phyloP scores from a whole-genome alignment of 2,888 invertebrate species.

The Syrphus vitripennis region DNA sequence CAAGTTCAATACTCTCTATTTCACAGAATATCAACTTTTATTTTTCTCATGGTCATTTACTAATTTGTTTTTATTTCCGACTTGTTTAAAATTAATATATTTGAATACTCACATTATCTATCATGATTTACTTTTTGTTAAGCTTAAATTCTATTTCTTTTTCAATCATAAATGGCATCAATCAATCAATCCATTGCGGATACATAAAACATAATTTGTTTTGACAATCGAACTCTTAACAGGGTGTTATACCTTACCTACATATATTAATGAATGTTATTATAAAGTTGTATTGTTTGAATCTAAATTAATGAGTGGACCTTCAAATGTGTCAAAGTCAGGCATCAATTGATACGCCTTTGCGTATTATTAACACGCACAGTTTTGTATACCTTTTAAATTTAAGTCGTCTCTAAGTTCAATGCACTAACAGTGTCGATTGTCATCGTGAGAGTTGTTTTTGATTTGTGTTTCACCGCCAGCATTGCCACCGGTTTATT shows the following conservation, averaged over 20 bases:
- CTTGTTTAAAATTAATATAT: neutral
- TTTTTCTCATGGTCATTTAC: neutral
- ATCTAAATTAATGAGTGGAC: constrained; percentile 21
- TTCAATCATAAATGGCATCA: constrained; percentile 12
- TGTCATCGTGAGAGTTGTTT: neutral
- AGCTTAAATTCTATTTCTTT: constrained; percentile 8
- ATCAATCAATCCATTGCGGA: constrained; percentile 20
- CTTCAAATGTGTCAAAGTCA: constrained; percentile 67
- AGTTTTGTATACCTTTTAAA: neutral
- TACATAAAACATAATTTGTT: neutral
- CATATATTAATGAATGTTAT: no score
- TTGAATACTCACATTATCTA: neutral
- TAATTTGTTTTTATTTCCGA: neutral
- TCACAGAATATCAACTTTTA: no score
- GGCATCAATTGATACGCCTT: constrained; percentile 22
- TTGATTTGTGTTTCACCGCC: neutral
- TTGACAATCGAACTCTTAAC: constrained; percentile 11
- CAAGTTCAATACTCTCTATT: no score
- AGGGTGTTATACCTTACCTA: constrained; percentile 1
- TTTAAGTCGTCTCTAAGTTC: constrained; percentile 41
- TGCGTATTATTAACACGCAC: constrained; percentile 3
- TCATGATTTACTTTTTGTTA: constrained; percentile 4
- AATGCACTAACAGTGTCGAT: constrained; percentile 19
- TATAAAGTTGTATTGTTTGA: neutral
- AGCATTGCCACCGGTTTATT: neutral